Evolutionary conservation across 2,888 invertebrate species (phyloP).

Genomic region (Incurvaria masculella): DNA sequence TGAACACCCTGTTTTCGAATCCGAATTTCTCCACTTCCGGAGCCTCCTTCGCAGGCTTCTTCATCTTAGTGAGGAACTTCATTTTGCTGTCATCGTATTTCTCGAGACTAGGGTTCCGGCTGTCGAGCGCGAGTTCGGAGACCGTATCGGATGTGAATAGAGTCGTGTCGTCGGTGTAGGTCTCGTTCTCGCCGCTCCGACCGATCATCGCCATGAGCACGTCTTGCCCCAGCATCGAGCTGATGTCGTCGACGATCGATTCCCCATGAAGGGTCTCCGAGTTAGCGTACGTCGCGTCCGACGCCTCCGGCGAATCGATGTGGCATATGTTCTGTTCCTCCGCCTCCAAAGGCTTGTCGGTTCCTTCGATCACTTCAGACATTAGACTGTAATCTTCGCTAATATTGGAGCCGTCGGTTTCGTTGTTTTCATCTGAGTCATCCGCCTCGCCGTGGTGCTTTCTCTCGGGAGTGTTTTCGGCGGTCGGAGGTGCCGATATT

Average conservation of each 20-base stretch:
- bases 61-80: conserved; percentile 49
- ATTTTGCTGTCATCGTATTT: conserved; percentile 58
- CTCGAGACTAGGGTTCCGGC: conserved; percentile 52
- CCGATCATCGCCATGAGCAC: conserved; percentile 65
- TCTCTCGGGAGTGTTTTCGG: conserved; percentile 41
- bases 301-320: conserved; percentile 80
- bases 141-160: conserved; percentile 59
- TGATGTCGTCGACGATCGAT: conserved; percentile 75
- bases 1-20: conserved; percentile 70
- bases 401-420: conserved; percentile 60
- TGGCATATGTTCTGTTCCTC: conserved; percentile 65
- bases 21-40: conserved; percentile 59
- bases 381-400: conserved; percentile 71
- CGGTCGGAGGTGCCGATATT: conserved; percentile 34
- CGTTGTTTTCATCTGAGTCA: conserved; percentile 55
- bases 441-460: conserved; percentile 42
- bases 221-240: conserved; percentile 71
- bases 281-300: conserved; percentile 65
- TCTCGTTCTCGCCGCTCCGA: conserved; percentile 58
- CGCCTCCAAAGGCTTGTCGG: conserved; percentile 32
- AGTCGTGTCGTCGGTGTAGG: conserved; percentile 69
- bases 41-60: conserved; percentile 46
- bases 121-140: conserved; percentile 50
- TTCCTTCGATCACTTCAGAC: conserved; percentile 63
- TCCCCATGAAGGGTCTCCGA: conserved; percentile 76